Percentiles rank a stretch among this genome's conserved stretches.
These are phyloP conservation scores for Metellina segmentata DNA, from an alignment of 2,888 invertebrate genomes.

Conservation along the genomic window DNA sequence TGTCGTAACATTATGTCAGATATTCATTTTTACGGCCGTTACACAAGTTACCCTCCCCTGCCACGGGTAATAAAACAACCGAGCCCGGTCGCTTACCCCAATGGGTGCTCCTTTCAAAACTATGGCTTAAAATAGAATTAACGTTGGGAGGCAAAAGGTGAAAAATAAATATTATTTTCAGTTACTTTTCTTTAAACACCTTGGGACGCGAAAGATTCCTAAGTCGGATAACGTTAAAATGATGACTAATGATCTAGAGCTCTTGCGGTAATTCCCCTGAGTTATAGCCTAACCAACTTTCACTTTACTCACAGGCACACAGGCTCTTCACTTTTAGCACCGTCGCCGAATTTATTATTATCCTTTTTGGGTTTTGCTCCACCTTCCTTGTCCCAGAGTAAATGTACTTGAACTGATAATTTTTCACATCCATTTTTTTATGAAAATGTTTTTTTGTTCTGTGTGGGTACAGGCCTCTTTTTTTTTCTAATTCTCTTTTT, in stretches of 20 bases:
- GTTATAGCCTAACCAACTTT: slow-evolving; percentile 17
- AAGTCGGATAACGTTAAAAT: slow-evolving; percentile 34
- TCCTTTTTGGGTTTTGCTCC: background rate
- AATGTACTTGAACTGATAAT: slow-evolving; percentile 51
- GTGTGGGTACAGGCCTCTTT: background rate
- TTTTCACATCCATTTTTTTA: slow-evolving; percentile 21
- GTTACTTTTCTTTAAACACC: slow-evolving; percentile 10
- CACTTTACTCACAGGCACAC: background rate
- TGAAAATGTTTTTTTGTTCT: background rate
- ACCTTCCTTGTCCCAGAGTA: slow-evolving; percentile 5
- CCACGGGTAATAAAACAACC: background rate
- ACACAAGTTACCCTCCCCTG: background rate
- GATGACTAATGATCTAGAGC: slow-evolving; percentile 34
- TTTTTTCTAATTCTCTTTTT: background rate
- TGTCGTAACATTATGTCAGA: background rate
- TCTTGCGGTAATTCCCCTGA: slow-evolving; percentile 52
- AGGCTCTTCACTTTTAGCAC: slow-evolving; percentile 7
- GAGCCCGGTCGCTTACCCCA: background rate
- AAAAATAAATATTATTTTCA: slow-evolving; percentile 33
- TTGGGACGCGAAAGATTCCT: slow-evolving; percentile 12
- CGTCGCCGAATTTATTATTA: slow-evolving; percentile 29
- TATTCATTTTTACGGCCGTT: background rate
- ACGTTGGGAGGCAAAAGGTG: slow-evolving; percentile 7
- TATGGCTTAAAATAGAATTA: slow-evolving; percentile 19
- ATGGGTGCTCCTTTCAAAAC: background rate